Percentiles rank a stretch among this genome's conserved stretches.
Conservation (phyloP, 2,888 invertebrate species). For the Aricia artaxerxes region DNA sequence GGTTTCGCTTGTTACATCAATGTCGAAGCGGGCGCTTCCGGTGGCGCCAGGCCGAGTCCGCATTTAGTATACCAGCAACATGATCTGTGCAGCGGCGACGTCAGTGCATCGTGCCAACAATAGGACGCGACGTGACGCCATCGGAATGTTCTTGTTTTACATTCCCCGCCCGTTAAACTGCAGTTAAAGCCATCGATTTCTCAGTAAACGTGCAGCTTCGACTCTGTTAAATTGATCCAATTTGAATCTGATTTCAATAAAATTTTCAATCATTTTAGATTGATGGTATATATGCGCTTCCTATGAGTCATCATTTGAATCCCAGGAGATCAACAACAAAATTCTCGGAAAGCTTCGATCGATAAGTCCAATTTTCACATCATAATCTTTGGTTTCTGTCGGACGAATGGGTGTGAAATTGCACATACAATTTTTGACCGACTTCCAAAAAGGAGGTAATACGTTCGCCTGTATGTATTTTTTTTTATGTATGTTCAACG, state of each 20-base stretch:
- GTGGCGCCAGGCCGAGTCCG: slow-evolving; percentile 60
- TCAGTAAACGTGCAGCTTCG: not conserved
- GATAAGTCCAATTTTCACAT: not conserved
- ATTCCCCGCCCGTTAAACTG: slow-evolving; percentile 34
- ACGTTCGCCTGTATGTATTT: too few relatives aligned
- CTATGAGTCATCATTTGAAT: not conserved
- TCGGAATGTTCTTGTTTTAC: slow-evolving; percentile 41
- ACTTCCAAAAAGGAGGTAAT: too few relatives aligned
- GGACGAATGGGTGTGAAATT: not conserved
- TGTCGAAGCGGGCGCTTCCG: slow-evolving; percentile 57
- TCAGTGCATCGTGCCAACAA: slow-evolving; percentile 59
- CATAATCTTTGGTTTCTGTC: not conserved
- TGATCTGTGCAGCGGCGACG: slow-evolving; percentile 56
- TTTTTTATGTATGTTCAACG: too few relatives aligned
- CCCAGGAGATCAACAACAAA: not conserved
- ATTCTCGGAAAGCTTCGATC: not conserved
- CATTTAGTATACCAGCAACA: slow-evolving; percentile 67
- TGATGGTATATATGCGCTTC: not conserved
- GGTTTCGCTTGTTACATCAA: not conserved
- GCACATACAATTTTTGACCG: not conserved
- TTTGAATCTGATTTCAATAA: not conserved
- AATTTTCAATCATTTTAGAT: not conserved
- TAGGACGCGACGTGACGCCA: slow-evolving; percentile 42
- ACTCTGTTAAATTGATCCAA: slow-evolving; percentile 6
- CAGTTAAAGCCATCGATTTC: not conserved